Evolutionary conservation across 30 jellyfish, hydroid and myxozoan species (phyloP), one percentile per base, ranked within the genome.

Genomic region (Aurelia sp.): DNA sequence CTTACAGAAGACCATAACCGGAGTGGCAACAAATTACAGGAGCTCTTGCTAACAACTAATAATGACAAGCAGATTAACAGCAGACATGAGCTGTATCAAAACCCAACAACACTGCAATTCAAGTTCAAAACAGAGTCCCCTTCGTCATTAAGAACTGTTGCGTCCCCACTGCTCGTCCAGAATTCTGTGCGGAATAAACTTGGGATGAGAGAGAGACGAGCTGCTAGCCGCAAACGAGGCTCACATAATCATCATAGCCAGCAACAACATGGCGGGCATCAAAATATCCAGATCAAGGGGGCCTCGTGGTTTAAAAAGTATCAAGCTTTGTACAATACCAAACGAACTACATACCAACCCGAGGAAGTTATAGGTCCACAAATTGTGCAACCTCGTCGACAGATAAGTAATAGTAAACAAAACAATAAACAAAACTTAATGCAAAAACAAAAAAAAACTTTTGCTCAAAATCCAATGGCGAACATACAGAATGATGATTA

Each of bases 121-220:
- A 66, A 84, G 30, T 84, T 84, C 76, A 71, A 84, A 67, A 84
- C 93, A n/a, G 93, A 84, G 77, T 64, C 93, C 11, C 81, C 93
- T 19, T 84, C 78, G 27, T 84, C 87, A 3, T 51, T 84, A 55
- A 31, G 78, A 67, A 84, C 87, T 9, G 93, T 72, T 6, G 93
- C 93, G 2, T 84, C 93, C 19, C 93, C 93, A 3, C 77, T 84
- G 41, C 87, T 84, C 47, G 82, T 84, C 20, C 93, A 84, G 51
- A 84, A 84, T 47, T 59, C 79, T 0, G 84, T 82, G 12, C 74
- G 61, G 35, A 70, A 68, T 60, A 82, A 50, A 17, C 71, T 69
- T 4, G 73, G 23, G 15, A 13, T 71, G 62, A 13, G 81, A 18
- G 68, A 48, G 21, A 59, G 33, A 33, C 23, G 33, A 59, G 69